A percentile compares a stretch with the other conserved stretches of the same genome.
These are phyloP conservation scores for Hydriomena furcata DNA, from an alignment of 2,888 invertebrate species.

Conservation along the genomic window DNA sequence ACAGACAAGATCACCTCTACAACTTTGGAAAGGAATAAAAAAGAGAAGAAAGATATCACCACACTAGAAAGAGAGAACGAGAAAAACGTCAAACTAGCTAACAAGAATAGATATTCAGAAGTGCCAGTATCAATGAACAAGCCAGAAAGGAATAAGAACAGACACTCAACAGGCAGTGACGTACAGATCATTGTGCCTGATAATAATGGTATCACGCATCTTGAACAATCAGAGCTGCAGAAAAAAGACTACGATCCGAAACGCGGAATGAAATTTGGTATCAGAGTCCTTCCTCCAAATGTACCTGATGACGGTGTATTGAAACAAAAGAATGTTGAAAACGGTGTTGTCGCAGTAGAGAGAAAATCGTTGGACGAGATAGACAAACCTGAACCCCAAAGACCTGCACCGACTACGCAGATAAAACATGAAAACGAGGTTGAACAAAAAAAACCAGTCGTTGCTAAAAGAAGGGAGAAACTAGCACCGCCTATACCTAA, in stretches of 20 bases:
- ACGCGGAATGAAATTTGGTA: conserved; percentile 86
- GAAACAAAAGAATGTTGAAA: conserved; percentile 72
- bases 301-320: conserved; percentile 79
- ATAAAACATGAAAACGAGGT: conserved; percentile 80
- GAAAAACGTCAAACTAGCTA: conserved; percentile 71
- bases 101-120: conserved; percentile 66
- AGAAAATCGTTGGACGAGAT: conserved; percentile 68
- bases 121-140: conserved; percentile 56
- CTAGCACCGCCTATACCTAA: conserved; percentile 79
- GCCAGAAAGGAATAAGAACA: conserved; percentile 68
- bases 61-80: conserved; percentile 79
- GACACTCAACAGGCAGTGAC: conserved; percentile 68
- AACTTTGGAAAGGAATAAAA: conserved; percentile 75
- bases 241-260: conserved; percentile 82
- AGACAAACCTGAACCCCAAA: conserved; percentile 68
- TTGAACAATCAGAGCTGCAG: conserved; percentile 79
- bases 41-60: conserved; percentile 71
- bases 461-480: conserved; percentile 80
- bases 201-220: conserved; percentile 65
- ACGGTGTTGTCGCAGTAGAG: conserved; percentile 63
- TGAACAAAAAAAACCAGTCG: conserved; percentile 75
- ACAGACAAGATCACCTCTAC: conserved; percentile 76
- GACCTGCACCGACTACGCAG: conserved; percentile 59
- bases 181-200: conserved; percentile 71
- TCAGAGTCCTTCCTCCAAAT: conserved; percentile 85